Conservation (phyloP, 2,797 vertebrate species). For the Crocidura indochinensis region DNA sequence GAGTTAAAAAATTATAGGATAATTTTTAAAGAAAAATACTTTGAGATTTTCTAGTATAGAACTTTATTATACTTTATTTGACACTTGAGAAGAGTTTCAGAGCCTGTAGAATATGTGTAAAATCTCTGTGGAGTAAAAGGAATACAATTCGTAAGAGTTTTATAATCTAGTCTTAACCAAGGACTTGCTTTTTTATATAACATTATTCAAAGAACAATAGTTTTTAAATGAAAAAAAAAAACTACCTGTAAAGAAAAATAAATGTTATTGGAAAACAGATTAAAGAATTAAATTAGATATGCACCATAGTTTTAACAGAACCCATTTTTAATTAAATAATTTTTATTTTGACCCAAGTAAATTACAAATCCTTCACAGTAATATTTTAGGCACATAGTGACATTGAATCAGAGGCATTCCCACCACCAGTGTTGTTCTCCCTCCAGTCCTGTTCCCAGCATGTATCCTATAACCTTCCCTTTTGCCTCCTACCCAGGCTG, state of each 20-base stretch:
- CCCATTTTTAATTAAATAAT: neutral
- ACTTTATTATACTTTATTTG: neutral
- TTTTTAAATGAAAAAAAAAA: conserved; percentile 15
- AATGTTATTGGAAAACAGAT: neutral
- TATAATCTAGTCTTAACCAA: neutral
- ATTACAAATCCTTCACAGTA: no score
- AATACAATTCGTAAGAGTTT: neutral
- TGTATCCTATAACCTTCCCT: no score
- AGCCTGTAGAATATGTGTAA: neutral
- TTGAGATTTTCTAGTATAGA: neutral
- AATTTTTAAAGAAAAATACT: neutral
- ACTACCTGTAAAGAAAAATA: neutral
- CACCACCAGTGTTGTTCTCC: no score
- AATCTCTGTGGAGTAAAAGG: neutral
- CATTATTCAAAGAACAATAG: neutral
- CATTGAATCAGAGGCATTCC: no score
- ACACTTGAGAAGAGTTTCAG: neutral
- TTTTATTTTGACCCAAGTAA: no score
- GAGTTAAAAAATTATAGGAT: neutral
- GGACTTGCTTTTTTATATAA: neutral
- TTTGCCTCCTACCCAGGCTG: no score
- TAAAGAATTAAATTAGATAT: neutral
- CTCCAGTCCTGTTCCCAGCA: no score
- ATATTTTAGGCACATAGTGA: no score
- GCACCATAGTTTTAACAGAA: neutral